Base-by-base conservation (phyloP, 1,140 invertebrate genomes). In the Centruroides vittatus region DNA sequence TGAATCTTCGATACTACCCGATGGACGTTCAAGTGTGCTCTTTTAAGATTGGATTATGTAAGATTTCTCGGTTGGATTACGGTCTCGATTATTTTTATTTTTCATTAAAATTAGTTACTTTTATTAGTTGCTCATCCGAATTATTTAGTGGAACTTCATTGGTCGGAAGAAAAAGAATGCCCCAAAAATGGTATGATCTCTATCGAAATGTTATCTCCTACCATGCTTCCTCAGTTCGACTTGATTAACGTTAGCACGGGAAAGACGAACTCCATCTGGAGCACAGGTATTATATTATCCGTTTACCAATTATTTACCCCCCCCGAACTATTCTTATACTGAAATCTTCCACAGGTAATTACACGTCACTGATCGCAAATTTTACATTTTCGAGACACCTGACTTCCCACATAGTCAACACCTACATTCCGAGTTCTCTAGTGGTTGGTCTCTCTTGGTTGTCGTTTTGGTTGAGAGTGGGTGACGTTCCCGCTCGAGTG, bases 401-500 rank as follows among this genome's bases (percentile, higher is more conserved):
- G 1, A 67, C 54, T n/a, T 55, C 67, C 35, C 57, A 62, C 13
- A 49, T 69, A 4, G 53, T 69, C 5, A 69, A 68, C 47, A 61
- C 61, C 2, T 69, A 67, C 57, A 63, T 69, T 41, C 67, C 67
- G 3, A 69, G 65, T 36, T 53, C 65, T 3, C 49, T 69, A 36
- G 56, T 68, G n/a, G 67, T 69, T 6, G 47, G 63, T 6, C 51
- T 68, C 4, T 67, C 65, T 3, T 69, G 67, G 67, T 67, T 76
- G 5, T 71, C 73, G 51, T 75, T 76, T 59, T 75, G 74, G 74
- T 53, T 75, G 13, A 71, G 74, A 61, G 71, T 76, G 51, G 70
- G 74, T 34, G 67, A 70, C 6, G 73, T 74, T 3, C 73, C 73
- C 0, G 73, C 74, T 4, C 62, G 73, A n/a, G 73, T 75, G 7